Evolutionary conservation across 2,113 vertebrate species (phyloP).

Genomic region (Oxyruncus cristatus): DNA sequence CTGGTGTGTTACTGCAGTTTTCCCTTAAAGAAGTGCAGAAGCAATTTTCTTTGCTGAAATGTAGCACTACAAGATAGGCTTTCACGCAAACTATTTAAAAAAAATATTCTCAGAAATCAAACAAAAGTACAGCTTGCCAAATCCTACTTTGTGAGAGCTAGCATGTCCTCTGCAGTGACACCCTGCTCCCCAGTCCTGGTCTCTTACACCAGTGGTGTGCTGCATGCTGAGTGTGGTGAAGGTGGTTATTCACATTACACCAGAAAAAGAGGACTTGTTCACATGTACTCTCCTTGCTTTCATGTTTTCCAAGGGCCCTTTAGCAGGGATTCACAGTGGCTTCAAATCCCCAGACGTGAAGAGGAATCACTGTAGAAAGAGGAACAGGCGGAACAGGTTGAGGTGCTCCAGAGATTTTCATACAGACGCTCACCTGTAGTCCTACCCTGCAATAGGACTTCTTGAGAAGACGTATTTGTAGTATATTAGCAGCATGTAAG

Average conservation of each 20-base stretch:
- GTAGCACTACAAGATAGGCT: not conserved
- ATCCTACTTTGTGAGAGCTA: not conserved
- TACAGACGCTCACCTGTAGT: accelerated
- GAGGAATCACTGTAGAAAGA: not conserved
- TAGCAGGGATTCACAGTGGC: accelerated
- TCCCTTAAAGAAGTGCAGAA: not conserved
- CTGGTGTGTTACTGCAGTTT: not conserved
- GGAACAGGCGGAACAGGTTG: not conserved
- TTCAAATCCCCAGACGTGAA: not conserved
- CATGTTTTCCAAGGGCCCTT: not conserved
- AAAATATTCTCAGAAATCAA: not conserved
- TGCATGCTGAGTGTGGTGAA: accelerated
- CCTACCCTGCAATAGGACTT: not conserved
- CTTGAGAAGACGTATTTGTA: not conserved
- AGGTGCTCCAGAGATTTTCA: not conserved
- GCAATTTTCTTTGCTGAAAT: not conserved
- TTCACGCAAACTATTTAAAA: not conserved
- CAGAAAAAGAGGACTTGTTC: not conserved
- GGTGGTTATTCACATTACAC: not conserved
- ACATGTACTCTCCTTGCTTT: not conserved
- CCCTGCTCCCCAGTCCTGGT: accelerated
- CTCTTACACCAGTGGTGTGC: not conserved
- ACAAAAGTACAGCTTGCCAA: not conserved
- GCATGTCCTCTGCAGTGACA: not conserved
- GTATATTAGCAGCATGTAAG: not conserved